Evolutionary conservation across 1,140 invertebrate genomes (phyloP).

Genomic region (Sitodiplosis mosellana): DNA sequence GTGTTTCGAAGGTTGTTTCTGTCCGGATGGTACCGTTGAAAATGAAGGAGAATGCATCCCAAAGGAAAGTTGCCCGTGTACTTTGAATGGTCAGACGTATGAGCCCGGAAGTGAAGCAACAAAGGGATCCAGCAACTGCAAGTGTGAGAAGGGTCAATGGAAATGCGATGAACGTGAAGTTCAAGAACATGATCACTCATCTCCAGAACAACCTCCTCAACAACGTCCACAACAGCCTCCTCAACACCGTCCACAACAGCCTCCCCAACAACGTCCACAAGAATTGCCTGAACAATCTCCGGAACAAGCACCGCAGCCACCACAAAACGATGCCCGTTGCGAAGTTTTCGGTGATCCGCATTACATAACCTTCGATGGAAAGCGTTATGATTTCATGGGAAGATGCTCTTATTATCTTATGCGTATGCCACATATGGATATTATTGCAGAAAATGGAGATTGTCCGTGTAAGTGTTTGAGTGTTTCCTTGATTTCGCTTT

Average conservation of each 20-base stretch:
- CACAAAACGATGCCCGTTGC: constrained; percentile 54
- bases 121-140: constrained; percentile 69
- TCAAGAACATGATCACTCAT: too few species aligned
- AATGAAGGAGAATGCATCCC: too few species aligned
- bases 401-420: constrained; percentile 70
- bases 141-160: constrained; percentile 36
- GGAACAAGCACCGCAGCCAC: too few species aligned
- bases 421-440: constrained; percentile 39
- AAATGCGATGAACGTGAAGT: too few species aligned
- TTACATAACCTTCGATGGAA: constrained; percentile 77
- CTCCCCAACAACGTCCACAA: constrained; percentile 42
- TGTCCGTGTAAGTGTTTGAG: constrained; percentile 38
- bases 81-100: too few species aligned
- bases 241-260: too few species aligned
- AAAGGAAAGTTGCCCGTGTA: too few species aligned
- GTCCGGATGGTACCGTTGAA: too few species aligned
- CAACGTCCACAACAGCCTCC: too few species aligned
- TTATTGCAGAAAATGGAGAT: constrained; percentile 65
- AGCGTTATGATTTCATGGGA: constrained; percentile 72
- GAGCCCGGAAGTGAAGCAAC: constrained; percentile 24
- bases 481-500: too few species aligned
- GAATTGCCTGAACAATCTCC: too few species aligned
- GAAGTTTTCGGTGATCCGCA: constrained; percentile 73
- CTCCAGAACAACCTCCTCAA: too few species aligned
- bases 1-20: constrained; percentile 6